Conservation (phyloP, 2,888 invertebrate species). For the Neuroscelio doddi region DNA sequence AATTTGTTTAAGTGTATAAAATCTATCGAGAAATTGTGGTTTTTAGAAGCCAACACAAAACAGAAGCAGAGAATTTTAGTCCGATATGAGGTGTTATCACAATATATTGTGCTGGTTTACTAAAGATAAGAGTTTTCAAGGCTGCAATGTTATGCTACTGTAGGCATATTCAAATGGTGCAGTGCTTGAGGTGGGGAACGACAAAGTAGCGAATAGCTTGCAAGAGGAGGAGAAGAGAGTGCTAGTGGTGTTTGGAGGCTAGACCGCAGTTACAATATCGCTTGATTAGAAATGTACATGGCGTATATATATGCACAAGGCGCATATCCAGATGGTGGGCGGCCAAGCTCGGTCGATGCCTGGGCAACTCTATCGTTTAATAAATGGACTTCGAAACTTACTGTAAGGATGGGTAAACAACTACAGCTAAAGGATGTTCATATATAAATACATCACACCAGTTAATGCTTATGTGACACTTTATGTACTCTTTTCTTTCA, state of each 20-base stretch:
- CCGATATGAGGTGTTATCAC: not conserved
- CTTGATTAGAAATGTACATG: conserved; percentile 73
- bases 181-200: conserved; percentile 44
- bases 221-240: conserved; percentile 55
- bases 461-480: not conserved
- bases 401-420: conserved; percentile 67
- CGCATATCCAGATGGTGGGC: conserved; percentile 68
- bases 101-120: conserved; percentile 35
- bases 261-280: conserved; percentile 73
- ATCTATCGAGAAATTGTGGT: no score
- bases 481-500: no score
- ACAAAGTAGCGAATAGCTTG: conserved; percentile 49
- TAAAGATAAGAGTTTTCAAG: conserved; percentile 49
- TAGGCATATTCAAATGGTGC: conserved; percentile 60
- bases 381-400: conserved; percentile 69
- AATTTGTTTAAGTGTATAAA: no score
- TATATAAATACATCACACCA: not conserved
- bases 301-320: conserved; percentile 66
- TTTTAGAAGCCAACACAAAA: no score
- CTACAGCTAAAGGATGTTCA: conserved; percentile 13
- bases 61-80: no score
- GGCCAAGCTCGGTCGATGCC: conserved; percentile 64
- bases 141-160: conserved; percentile 61
- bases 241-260: conserved; percentile 71
- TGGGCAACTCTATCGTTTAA: conserved; percentile 71